Evolutionary conservation across 2,888 invertebrate species (phyloP).

Genomic region (Elysia crispata): DNA sequence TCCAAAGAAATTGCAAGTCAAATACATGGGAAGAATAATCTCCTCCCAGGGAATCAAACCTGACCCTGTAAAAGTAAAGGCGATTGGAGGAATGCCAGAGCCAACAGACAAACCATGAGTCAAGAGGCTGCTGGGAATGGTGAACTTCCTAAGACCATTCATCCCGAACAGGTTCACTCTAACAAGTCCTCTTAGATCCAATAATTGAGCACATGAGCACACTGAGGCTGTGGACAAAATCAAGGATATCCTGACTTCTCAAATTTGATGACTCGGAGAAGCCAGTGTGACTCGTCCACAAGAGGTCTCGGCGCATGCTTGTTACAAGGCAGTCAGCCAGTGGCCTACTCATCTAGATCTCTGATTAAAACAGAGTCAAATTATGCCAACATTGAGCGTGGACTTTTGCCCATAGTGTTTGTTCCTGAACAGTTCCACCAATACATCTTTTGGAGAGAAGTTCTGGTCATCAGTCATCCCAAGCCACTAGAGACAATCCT

Average conservation of each 20-base stretch:
- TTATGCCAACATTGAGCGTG: constrained; percentile 62
- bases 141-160: background rate
- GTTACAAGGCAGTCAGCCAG: constrained; percentile 52
- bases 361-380: constrained; percentile 52
- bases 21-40: constrained; percentile 36
- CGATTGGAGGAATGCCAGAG: background rate
- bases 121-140: background rate
- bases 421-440: constrained; percentile 53
- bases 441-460: constrained; percentile 52
- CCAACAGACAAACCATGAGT: background rate
- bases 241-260: constrained; percentile 32
- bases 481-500: constrained; percentile 55
- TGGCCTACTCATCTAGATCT: constrained; percentile 54
- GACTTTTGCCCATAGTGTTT: constrained; percentile 55
- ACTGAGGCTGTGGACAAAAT: constrained; percentile 38
- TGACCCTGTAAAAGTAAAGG: constrained; percentile 11
- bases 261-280: constrained; percentile 51
- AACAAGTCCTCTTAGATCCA: constrained; percentile 3
- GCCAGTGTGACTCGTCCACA: constrained; percentile 48
- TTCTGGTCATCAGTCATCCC: constrained; percentile 54
- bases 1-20: constrained; percentile 43
- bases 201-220: constrained; percentile 38
- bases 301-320: constrained; percentile 57
- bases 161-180: background rate
- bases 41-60: constrained; percentile 28